Base-by-base conservation (phyloP, 2,888 invertebrate species). In the Apantesis nais region DNA sequence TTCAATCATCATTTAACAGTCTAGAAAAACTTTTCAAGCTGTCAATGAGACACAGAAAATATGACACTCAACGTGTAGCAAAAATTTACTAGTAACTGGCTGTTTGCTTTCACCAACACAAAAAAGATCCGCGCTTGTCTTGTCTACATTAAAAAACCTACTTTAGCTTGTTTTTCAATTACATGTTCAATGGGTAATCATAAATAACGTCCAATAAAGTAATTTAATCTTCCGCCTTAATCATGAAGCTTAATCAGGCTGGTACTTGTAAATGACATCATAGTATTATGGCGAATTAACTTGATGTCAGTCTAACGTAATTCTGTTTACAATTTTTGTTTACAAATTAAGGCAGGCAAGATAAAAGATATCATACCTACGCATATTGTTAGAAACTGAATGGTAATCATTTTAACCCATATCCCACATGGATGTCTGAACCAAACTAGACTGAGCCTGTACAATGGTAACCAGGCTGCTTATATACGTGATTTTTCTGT, bases 241-340 rank as follows among this genome's bases (percentile, higher is more conserved):
- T 78, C 75, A 74, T 67, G 48, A 41, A 44, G 66, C 64, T 70
- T 79, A 71, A 78, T 74, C 63, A 76, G 63, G 62, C 77, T 74
- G 76, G 67, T 58, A 67, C n/a, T 34, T 58, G 39, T 66, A 70
- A 64, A 73, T 85, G 86, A 85, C 80, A 80, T 85, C 86, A 85
- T 78, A 22, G 16, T 41, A 37, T 58, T 34, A 68, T 39, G 39
- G 31, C 29, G 8, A 44, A 44, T 48, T 41, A 60, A 31, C 61
- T 63, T 68, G 64, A 58, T 44, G 39, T 55, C 37, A 55, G 22
- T 31, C 8, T 25, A 55, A 58, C 60, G 31, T 60, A n/a, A 64
- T 25, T 29, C 19, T 37, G 37, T 65, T 65, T 65, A 65, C 65
- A 52, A 48, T 9, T 11, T 9, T 52, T 29, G n/a, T 55, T 55